Evolutionary conservation across 2,113 vertebrate species (phyloP).

Genomic region (Baryphthengus martii): DNA sequence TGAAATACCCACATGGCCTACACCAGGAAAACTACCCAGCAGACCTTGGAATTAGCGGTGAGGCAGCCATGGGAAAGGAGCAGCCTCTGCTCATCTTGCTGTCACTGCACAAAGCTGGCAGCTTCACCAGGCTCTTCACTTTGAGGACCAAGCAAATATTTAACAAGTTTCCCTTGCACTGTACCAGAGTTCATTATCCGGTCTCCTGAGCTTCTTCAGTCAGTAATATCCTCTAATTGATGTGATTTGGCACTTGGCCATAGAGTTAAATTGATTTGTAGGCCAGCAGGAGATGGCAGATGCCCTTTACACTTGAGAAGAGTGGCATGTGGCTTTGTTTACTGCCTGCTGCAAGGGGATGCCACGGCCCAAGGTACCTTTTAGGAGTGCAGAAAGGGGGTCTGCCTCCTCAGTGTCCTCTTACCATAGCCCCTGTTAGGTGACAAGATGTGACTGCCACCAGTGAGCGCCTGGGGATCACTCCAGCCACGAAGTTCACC

Average conservation of each 20-base stretch:
- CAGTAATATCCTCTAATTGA: conserved; percentile 51
- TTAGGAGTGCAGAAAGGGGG: neutral
- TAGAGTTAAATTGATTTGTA: conserved; percentile 45
- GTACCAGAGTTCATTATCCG: conserved; percentile 41
- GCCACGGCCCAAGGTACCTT: neutral
- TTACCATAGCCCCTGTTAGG: neutral
- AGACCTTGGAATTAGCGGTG: neutral
- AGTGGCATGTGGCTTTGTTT: conserved; percentile 1
- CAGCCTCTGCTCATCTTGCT: neutral
- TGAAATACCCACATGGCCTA: neutral
- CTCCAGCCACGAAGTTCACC: neutral
- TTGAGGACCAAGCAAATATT: conserved; percentile 48
- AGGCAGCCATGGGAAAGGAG: neutral
- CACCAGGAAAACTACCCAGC: neutral
- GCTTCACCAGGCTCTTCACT: neutral
- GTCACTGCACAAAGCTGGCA: neutral
- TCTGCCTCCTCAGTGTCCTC: neutral
- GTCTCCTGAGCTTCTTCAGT: conserved; percentile 42
- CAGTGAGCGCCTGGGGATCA: neutral
- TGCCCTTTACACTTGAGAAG: conserved; percentile 45
- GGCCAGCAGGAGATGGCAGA: conserved; percentile 23
- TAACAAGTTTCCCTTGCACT: conserved; percentile 32
- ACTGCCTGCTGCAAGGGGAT: neutral
- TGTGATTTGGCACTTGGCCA: conserved; percentile 48
- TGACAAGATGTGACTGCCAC: neutral